Percentiles rank a stretch among this genome's conserved stretches.
These are phyloP conservation scores for Nemapogon koenigi DNA, from an alignment of 2,888 invertebrate species.

Conservation along the genomic window DNA sequence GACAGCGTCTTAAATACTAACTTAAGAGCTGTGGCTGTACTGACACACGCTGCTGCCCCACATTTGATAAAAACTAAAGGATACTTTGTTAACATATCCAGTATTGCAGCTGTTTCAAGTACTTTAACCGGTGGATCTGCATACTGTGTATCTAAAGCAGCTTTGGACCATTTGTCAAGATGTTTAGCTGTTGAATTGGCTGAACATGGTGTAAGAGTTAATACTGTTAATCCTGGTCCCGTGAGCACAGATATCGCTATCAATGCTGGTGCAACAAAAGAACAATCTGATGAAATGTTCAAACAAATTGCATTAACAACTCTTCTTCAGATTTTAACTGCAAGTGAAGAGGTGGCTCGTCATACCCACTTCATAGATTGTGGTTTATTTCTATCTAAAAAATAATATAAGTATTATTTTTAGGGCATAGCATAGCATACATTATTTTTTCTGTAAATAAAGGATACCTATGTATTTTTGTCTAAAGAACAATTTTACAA, in stretches of 20 bases:
- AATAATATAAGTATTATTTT: too few relatives aligned
- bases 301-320: constrained; percentile 17
- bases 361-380: too few relatives aligned
- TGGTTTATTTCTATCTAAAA: too few relatives aligned
- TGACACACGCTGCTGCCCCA: constrained; percentile 22
- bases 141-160: constrained; percentile 76
- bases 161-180: constrained; percentile 76
- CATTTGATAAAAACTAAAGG: constrained; percentile 25
- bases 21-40: constrained; percentile 24
- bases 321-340: constrained; percentile 20
- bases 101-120: constrained; percentile 17
- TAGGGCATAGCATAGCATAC: too few relatives aligned
- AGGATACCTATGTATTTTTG: too few relatives aligned
- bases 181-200: constrained; percentile 71
- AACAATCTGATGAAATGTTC: constrained; percentile 18
- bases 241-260: constrained; percentile 40
- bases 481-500: too few relatives aligned
- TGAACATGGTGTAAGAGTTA: constrained; percentile 67
- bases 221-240: constrained; percentile 76
- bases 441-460: too few relatives aligned
- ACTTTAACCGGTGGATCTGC: constrained; percentile 9
- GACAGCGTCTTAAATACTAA: constrained; percentile 25
- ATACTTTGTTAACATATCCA: constrained; percentile 28
- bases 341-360: constrained; percentile 23
- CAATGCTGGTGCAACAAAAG: constrained; percentile 36